Evolutionary conservation across 2,113 vertebrate species (phyloP), one percentile per base, ranked within the genome.

Genomic region (Thunnus thynnus): DNA sequence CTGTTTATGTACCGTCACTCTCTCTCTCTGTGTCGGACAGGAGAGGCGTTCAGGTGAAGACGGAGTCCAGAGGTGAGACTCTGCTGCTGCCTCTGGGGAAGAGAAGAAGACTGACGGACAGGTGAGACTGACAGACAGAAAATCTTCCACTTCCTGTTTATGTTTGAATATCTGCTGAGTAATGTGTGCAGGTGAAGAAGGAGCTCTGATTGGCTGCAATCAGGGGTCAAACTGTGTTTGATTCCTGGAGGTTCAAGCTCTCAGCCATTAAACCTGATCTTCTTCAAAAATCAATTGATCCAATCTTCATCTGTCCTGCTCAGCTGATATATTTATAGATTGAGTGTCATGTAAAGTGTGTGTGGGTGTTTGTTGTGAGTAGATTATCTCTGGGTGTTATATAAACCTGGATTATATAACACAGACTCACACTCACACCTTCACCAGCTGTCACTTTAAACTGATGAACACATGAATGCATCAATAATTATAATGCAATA

Each of bases 31-130:
- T 69, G 46, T 80, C 50, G 63, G 69, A 47, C 76, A 90, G 86
- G 4, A 50, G 13, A 3, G 46, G 11, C 3, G 54, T 60, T 90
- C 22, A 68, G 51, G 68, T 85, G 56, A 84, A 88, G 67, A 3
- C n/a, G 0, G 89, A 89, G 52, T 3, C 47, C 0, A 13, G 1
- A 25, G 87, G 84, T 0, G 17, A 82, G 6, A 20, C 62, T 1
- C 51, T 86, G 36, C 14, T 85, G 76, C 71, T 85, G 44, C 73
- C 89, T 27, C 20, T 89, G 27, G 85, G 74, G 5, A 92, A 89
- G 72, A 88, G 85, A 68, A 55, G 65, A 44, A 51, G 85, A 76
- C 46, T 50, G 22, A 48, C 76, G 5, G 88, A 90, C 54, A 89
- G 88, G 86, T 90, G 16, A 72, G 76, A 47, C n/a, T 5, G 20